phyloP scores from a whole-genome alignment of 2,797 vertebrate genomes.

The Chloroceryle inda region DNA sequence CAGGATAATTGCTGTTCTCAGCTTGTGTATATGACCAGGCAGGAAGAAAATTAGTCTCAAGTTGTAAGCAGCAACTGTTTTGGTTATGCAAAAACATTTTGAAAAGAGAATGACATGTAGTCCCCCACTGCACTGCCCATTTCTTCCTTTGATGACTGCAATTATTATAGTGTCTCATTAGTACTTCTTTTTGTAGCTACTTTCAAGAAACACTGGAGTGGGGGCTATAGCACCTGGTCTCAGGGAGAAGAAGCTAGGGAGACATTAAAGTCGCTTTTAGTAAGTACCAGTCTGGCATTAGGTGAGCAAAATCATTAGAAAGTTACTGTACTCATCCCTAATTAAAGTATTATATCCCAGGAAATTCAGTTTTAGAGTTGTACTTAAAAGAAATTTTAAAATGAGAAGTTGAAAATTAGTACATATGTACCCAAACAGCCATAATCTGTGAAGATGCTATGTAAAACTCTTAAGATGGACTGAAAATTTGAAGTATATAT shows the following conservation, averaged over 20 bases:
- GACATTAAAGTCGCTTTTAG: neutral
- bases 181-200: neutral
- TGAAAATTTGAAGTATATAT: neutral
- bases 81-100: neutral
- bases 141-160: neutral
- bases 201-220: neutral
- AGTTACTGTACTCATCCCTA: neutral
- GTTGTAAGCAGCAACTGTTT: neutral
- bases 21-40: neutral
- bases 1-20: neutral
- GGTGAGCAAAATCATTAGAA: conserved; percentile 12
- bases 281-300: conserved; percentile 16
- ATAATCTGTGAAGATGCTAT: neutral
- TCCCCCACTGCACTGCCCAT: neutral
- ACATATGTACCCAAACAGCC: neutral
- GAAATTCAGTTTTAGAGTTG: neutral
- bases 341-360: neutral
- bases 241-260: conserved; percentile 29
- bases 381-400: neutral
- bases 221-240: neutral
- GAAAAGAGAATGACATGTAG: neutral
- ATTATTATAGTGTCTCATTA: neutral
- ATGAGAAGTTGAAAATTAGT: neutral
- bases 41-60: neutral
- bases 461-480: neutral